Evolutionary conservation across 2,797 vertebrate species (phyloP), one percentile per base, ranked within the genome.

Genomic region (Melanotaenia boesemani): DNA sequence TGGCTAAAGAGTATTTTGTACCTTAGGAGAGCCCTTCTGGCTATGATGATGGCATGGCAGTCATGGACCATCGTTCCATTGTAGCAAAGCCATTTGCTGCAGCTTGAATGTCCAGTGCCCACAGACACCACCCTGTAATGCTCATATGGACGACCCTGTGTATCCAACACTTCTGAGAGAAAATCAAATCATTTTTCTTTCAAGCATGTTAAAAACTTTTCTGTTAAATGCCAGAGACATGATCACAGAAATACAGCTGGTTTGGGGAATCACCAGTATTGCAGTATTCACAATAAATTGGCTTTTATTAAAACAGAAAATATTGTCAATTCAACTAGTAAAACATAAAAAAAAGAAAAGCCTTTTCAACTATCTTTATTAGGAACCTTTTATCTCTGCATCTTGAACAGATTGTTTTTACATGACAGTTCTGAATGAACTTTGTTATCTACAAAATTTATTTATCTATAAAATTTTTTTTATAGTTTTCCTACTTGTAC

Each of bases 21-120:
- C 95, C 95, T 94, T 26, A 89, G 82, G 11, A 96, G 92, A 64
- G 95, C 92, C 54, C 94, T 90, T 32, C 89, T 93, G 57, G 94
- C 94, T 1, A 93, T 88, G 73, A 94, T n/a, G 12, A 94, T 86
- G 71, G 91, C 91, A 0, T 95, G 93, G 73, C 94, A 93, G 89
- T 96, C 95, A 16, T 95, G 93, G n/a, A 96, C 84, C 74, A 93
- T 79, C 1, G 78, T 87, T 48, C 95, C 95, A 10, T 77, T 91
- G 88, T 84, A 95, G 84, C 88, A 81, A 24, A 94, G 91, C 93
- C 92, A 92, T 50, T 77, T 72, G 32, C 66, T 89, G 83, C 86
- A 87, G 88, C 92, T 91, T 32, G 86, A 90, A 58, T 60, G 69
- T 1, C 95, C 94, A 0, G 94, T 50, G 64, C 93, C 95, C 77